Evolutionary conservation across 2,797 vertebrate genomes (phyloP), one percentile per base, ranked within the genome.

Genomic region (Gymnocypris eckloni): DNA sequence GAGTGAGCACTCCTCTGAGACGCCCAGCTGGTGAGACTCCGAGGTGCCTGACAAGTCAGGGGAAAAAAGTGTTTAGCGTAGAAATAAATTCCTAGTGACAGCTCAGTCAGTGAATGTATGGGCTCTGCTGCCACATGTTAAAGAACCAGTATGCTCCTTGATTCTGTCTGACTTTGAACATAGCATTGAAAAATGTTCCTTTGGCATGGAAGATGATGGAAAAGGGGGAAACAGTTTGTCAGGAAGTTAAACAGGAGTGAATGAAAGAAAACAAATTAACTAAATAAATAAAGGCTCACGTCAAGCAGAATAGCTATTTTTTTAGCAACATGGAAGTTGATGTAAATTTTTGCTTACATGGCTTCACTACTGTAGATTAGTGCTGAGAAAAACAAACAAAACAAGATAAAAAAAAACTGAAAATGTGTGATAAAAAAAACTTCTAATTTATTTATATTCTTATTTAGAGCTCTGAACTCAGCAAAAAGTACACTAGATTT

Each of bases 1-100:
- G 87, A 87, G 89, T 90, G 86, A 86, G 86, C 43, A 37, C 66
- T 89, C 91, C 90, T 88, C 61, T n/a, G 90, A 86, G 89, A 90
- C 78, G 37, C 25, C 85, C 90, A 92, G 89, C 90, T 92, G 90
- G 79, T 88, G 85, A 82, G 79, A 82, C 89, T 89, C 86, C 15
- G 54, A 86, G 86, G 88, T 82, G 69, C 75, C 81, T 67, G 76
- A 52, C 54, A 33, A 69, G 18, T 73, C 79, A 61, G 13, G 56
- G 72, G 43, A 50, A 64, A 85, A 83, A 59, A 85, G 71, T 70
- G 78, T 88, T 90, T 85, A 85, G 52, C 72, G 15, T 43, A 64
- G 85, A 88, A 86, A 90, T 88, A 88, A 85, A 90, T 90, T 88
- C 87, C 76, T 39, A 69, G 39, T 89, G 89, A 90, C 88, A 87